Conservation (phyloP, 2,113 vertebrate species). For the Oreochromis aureus region DNA sequence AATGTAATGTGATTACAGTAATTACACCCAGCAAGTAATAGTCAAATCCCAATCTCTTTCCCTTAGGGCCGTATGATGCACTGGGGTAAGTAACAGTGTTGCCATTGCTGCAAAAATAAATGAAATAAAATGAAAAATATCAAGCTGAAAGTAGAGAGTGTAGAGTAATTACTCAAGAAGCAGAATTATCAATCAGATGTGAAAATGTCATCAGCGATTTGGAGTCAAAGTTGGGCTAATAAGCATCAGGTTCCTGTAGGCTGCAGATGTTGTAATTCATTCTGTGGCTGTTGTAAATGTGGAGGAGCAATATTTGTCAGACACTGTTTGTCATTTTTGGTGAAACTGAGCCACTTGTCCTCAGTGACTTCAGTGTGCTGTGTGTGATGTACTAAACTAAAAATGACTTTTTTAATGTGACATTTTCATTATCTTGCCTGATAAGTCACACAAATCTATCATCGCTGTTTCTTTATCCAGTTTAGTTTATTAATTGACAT, state of each 20-base stretch:
- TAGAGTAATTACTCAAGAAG: not conserved
- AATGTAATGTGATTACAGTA: not conserved
- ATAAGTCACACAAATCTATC: not conserved
- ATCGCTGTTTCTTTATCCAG: not conserved
- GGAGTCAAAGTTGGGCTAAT: not conserved
- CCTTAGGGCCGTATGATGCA: not conserved
- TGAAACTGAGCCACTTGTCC: not conserved
- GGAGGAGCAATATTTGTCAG: not conserved
- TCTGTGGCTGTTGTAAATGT: not conserved
- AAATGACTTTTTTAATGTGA: not conserved
- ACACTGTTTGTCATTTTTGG: not conserved
- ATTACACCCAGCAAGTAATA: not conserved
- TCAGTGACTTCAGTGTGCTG: not conserved
- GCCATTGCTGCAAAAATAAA: not conserved
- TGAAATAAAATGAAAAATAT: not conserved
- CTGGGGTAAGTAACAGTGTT: not conserved
- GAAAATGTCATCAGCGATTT: not conserved
- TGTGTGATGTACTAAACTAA: not conserved
- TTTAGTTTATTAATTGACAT: not conserved
- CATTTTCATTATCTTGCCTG: not conserved
- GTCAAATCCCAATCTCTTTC: not conserved
- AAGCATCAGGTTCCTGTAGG: not conserved
- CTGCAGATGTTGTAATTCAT: not conserved
- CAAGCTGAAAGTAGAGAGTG: not conserved
- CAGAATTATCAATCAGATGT: not conserved